Base-by-base conservation (phyloP, 1,140 invertebrate genomes). In the Copidosoma floridanum region DNA sequence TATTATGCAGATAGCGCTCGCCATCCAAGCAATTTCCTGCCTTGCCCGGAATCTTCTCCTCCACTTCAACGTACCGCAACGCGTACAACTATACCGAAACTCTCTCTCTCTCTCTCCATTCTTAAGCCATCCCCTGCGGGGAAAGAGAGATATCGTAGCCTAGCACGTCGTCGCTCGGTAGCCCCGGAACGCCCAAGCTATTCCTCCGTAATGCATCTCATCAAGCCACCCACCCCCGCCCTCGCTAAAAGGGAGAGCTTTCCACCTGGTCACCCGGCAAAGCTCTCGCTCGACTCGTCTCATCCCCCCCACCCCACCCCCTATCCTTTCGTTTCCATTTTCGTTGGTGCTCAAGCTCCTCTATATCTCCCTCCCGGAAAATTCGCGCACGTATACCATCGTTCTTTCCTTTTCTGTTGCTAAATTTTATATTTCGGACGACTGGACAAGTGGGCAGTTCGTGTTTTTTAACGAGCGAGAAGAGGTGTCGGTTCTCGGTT, bases 181-280 rank as follows among this genome's bases (percentile, higher is more conserved):
- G 14, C 51, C 44, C 23, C 43, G 37, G 40, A 41, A 47, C 43
- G 58, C 35, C 29, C 8, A 14, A 46, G 43, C 29, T n/a, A 61
- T 52, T 57, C 47, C 56, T 63, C 56, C 47, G 29, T 48, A 75
- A 70, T 72, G 73, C 71, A 73, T 71, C 68, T 70, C 66, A 68
- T 72, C 73, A 65, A 64, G 48, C 47, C 60, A 65, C 51, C 64
- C 61, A 54, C 64, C 59, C 47, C 60, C 66, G 54, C 64, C 61
- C 57, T 65, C 59, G 38, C 29, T 16, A 26, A 65, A 71, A 65
- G n/a, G n/a, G n/a, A n/a, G n/a, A n/a, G n/a, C 58, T 69, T 68
- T 65, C 70, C 70, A 73, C 70, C 70, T 73, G 71, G 71, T 69
- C 67, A 68, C 67, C 70, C 65, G 61, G 64, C 68, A 65, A 14